Evolutionary conservation across 2,113 vertebrate species (phyloP), one percentile per base, ranked within the genome.

Genomic region (Arenaria interpres): DNA sequence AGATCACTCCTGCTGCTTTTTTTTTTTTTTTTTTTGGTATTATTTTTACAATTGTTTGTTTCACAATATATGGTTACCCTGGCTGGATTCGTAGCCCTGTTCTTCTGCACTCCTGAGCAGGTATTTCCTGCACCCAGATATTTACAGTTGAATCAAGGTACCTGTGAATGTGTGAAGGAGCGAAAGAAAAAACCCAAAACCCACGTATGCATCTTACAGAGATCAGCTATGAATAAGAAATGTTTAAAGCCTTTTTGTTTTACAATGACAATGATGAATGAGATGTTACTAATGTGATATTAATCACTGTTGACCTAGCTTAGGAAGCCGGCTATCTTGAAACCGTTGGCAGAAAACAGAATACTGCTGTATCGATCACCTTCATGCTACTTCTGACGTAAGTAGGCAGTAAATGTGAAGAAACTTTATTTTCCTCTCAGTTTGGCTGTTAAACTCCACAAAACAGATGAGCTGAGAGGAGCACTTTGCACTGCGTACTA

Each of bases 191-290:
- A 24, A 14, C 5, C 12, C 20, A 1, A 30, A 54, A 54, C 53
- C 28, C 48, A 11, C 33, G 45, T 9, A 4, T n/a, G 8, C 35
- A 7, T 20, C 39, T 93, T 83, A 30, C 33, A 73, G 74, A 82
- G 37, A 94, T 91, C 50, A 83, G 12, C 78, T 80, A 35, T 15
- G 54, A 90, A 74, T 56, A 75, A 81, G 57, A 72, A 76, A 76
- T 22, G 25, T 63, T 87, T 92, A 64, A 91, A 90, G 50, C 50
- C n/a, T 83, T 92, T 77, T 80, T 85, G 64, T 62, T 96, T 91
- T 91, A 50, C 50, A 54, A 21, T 53, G 57, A 62, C 62, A 62
- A 9, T 68, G 77, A 82, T 6, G 12, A 92, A 96, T 20, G 78
- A 72, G 64, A 68, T 63, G 66, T 93, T 91, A 48, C 33, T 71